Base-by-base conservation (phyloP, 2,113 vertebrate genomes). In the Electrona antarctica region DNA sequence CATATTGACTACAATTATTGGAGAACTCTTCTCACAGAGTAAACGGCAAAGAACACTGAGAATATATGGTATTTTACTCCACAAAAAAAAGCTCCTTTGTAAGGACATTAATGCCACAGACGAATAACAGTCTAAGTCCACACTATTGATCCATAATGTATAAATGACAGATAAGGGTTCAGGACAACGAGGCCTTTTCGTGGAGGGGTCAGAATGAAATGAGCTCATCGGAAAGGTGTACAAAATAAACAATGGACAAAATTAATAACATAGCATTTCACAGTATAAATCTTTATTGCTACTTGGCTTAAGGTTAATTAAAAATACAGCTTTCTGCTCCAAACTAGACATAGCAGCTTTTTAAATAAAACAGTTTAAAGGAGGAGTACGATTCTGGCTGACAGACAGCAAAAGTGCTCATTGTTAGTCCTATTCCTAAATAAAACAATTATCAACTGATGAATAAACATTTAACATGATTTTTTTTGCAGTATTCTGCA, bases 201-300 rank as follows among this genome's bases (percentile, higher is more conserved):
- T n/a, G n/a, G n/a, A n/a, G n/a, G n/a, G n/a, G n/a, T n/a, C n/a
- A n/a, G n/a, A n/a, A n/a, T n/a, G n/a, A n/a, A n/a, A n/a, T n/a
- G 45, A 79, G 83, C 71, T 63, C 12, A 60, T 11, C 29, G 57
- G 64, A 78, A 76, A 61, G 51, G 11, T 60, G 63, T 61, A 55
- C 67, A 79, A 77, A 73, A n/a, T n/a, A n/a, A 83, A 83, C 75
- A 77, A 71, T 45, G 33, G 66, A 85, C 80, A 76, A 21, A 21
- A 21, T 21, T 21, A 21, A 84, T 79, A 69, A 70, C 33, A 74
- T 7, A 7, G 11, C 14, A 28, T 59, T 82, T 88, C 86, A 92
- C 91, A 92, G 90, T 95, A 93, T 92, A 95, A 94, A 94, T 85
- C 82, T 95, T 95, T 95, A 95, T 94, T 96, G 95, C 94, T 95